A percentile compares a stretch with the other conserved stretches of the same genome.
phyloP scores from a whole-genome alignment of 2,113 vertebrate species.

The Pedionomus torquatus region DNA sequence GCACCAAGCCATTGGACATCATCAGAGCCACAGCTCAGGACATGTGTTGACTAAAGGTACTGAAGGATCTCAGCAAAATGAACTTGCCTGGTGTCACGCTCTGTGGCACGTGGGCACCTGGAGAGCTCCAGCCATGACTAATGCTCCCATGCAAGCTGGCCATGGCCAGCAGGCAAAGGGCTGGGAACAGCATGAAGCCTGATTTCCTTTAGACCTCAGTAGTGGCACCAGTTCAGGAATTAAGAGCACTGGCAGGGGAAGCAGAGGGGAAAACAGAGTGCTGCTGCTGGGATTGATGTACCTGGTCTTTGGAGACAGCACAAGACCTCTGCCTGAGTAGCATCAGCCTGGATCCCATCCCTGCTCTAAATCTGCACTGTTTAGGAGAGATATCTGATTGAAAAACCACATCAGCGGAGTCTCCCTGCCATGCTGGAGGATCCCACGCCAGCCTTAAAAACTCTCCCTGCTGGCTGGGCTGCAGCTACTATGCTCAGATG shows the following conservation, averaged over 20 bases:
- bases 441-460: neutral
- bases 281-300: neutral
- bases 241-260: neutral
- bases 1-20: neutral
- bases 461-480: neutral
- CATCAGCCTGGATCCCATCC: neutral
- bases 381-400: neutral
- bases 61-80: neutral
- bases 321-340: neutral
- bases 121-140: neutral
- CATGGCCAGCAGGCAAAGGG: neutral
- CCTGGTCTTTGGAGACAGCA: neutral
- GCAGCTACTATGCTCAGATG: neutral
- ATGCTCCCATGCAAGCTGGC: accelerated
- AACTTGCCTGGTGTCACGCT: neutral
- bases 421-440: neutral
- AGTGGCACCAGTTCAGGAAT: neutral
- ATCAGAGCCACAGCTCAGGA: neutral
- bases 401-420: neutral
- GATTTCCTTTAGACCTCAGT: neutral
- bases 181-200: accelerated
- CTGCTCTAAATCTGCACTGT: neutral
- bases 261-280: neutral
- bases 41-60: accelerated
- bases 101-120: neutral